Base-by-base conservation (phyloP, 2,797 vertebrate genomes). In the Ptychadena robeensis region DNA sequence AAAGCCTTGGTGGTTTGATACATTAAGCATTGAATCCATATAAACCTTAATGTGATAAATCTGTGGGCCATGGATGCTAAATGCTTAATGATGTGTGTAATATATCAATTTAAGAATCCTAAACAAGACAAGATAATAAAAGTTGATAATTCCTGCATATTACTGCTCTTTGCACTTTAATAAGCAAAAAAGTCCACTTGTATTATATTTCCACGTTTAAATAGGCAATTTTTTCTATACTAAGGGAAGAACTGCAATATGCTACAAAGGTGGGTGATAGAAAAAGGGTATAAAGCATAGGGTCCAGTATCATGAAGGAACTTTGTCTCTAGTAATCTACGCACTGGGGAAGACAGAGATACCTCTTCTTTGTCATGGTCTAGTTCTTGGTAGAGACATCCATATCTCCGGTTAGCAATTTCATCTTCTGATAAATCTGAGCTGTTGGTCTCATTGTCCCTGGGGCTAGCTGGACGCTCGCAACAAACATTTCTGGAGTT, bases 381-480 rank as follows among this genome's bases (percentile, higher is more conserved):
- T 96, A 95, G 92, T 90, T 96, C 96, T 91, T 95, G 96, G 92
- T 96, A 98, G 92, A 98, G 96, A 87, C 95, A 94, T 94, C 95
- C 97, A 88, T 96, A 95, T 95, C 95, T 96, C 92, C 95, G 94
- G 93, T 98, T 98, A 91, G 97, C 94, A 91, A 96, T 95, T 92
- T 99, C 96, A 89, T 98, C 97, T 96, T 98, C 97, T 89, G 96
- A 97, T 91, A 98, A 96, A 92, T 98, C 96, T 92, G 96, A 97
- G 91, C 92, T 93, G 94, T 88, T 94, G 90, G 88, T 94, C 89
- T 97, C 96, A 90, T 91, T 92, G 87, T 98, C 97, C 93, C 91
- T 96, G 86, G 91, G 93, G 88, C 89, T 92, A 92, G 91, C 85
- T 89, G 91, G 87, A 73, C 89, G 92, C 86, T 93, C 89, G 69